Base-by-base conservation (phyloP, 2,797 vertebrate genomes). In the Peromyscus aztecus region DNA sequence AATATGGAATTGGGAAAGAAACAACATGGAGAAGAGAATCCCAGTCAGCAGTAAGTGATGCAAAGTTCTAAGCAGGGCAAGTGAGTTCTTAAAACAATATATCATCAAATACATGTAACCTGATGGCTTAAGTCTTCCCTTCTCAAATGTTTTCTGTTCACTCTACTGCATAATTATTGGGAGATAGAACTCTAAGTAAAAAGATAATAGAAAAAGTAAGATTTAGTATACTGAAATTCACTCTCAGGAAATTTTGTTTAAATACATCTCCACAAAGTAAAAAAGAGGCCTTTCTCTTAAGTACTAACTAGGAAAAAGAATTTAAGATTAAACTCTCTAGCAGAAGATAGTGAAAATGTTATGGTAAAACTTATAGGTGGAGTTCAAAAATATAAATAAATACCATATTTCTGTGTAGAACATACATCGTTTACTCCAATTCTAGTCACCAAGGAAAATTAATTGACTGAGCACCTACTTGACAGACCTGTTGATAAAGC, bases 181-280 rank as follows among this genome's bases (percentile, higher is more conserved):
- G 61, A 6, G 27, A 95, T 0, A 97, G 71, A 96, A 95, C 81
- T 94, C 71, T 93, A 97, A 93, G 76, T 93, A 87, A 98, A 91
- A 97, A 95, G 95, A 94, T 94, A 91, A 92, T 31, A 23, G 29
- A 71, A 94, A 97, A 96, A 96, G 34, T 87, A 97, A 94, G 73
- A 95, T 94, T 93, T 78, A 92, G 29, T 94, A 27, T 65, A 94
- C 55, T 95, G 27, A 94, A 96, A 27, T 90, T 96, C 86, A 96
- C 75, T 95, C 93, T 95, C 37, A 90, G 69, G 55, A 21, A 92
- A 71, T 65, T 94, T 92, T 97, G 40, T 76, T 96, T 29, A 85
- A 96, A 97, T 81, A 57, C 52, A 78, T 37, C 37, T 95, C 76
- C 52, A 97, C 40, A 94, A 97, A 95, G 23, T 90, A 27, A 94